phyloP scores from a whole-genome alignment of 2,113 vertebrate genomes.

The Alaudala cheleensis region DNA sequence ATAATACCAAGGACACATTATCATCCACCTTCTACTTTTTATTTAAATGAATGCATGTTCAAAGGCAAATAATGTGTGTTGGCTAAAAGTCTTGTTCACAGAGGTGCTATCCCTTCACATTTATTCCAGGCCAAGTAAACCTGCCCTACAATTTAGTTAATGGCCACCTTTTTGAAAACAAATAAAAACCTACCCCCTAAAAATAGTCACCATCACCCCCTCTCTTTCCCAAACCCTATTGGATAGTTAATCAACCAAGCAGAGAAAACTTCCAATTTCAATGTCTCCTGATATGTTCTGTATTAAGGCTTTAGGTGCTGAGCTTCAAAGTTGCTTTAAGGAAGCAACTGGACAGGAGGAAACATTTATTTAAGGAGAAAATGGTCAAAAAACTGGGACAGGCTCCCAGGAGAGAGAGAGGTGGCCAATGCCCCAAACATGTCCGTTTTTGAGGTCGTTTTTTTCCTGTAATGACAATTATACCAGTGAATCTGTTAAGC shows the following conservation, averaged over 20 bases:
- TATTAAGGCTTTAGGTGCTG: neutral
- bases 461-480: neutral
- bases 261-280: neutral
- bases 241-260: neutral
- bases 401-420: neutral
- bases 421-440: accelerated
- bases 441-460: neutral
- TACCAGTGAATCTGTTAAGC: neutral
- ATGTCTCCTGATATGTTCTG: neutral
- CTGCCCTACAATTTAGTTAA: neutral
- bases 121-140: neutral
- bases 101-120: neutral
- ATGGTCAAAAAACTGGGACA: neutral
- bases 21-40: neutral
- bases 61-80: neutral
- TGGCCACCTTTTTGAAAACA: neutral
- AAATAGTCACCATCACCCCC: neutral
- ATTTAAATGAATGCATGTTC: neutral
- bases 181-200: accelerated
- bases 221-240: accelerated
- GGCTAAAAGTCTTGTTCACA: neutral
- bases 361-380: neutral
- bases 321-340: neutral
- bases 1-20: neutral
- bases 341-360: neutral